Evolutionary conservation across 1,140 invertebrate genomes (phyloP).

Genomic region (Hermetia illucens): DNA sequence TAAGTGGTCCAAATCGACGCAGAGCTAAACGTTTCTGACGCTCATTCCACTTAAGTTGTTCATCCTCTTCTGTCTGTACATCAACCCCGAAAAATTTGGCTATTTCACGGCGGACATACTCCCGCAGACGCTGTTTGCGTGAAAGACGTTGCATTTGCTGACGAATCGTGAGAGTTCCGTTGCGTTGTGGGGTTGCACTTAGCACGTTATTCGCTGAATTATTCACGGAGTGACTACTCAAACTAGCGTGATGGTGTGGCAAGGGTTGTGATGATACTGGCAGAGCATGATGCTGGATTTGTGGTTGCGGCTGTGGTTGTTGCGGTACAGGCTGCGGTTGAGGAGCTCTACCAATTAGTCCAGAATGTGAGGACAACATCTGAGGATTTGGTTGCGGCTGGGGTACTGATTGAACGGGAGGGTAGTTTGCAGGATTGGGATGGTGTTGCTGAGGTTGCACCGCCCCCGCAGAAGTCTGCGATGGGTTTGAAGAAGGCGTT

Average conservation of each 20-base stretch:
- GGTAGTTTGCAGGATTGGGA: too few relatives aligned
- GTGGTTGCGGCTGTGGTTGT: slow-evolving; percentile 3
- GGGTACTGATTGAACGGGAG: neutral
- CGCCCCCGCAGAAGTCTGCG: slow-evolving; percentile 4
- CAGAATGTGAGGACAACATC: too few relatives aligned
- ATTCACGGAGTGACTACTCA: neutral
- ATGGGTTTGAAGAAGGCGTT: slow-evolving; percentile 6
- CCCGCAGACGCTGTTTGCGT: slow-evolving; percentile 27
- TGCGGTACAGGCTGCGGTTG: slow-evolving; percentile 6
- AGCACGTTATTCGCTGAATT: neutral
- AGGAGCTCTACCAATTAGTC: too few relatives aligned
- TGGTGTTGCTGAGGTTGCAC: neutral
- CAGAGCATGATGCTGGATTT: slow-evolving; percentile 1
- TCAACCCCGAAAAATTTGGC: slow-evolving; percentile 59
- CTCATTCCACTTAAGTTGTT: slow-evolving; percentile 50
- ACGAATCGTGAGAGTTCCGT: slow-evolving; percentile 1
- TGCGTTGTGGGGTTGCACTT: slow-evolving; percentile 2
- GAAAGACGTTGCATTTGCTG: slow-evolving; percentile 15
- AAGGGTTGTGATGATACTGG: neutral
- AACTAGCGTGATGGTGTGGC: neutral
- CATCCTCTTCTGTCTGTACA: slow-evolving; percentile 43
- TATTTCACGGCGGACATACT: slow-evolving; percentile 51
- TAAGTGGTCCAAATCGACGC: slow-evolving; percentile 21
- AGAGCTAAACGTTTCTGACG: slow-evolving; percentile 48
- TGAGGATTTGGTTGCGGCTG: slow-evolving; percentile 1